Percentiles rank a stretch among this genome's conserved stretches.
phyloP scores from a whole-genome alignment of 2,113 vertebrate species.

The Atlantisia rogersi region DNA sequence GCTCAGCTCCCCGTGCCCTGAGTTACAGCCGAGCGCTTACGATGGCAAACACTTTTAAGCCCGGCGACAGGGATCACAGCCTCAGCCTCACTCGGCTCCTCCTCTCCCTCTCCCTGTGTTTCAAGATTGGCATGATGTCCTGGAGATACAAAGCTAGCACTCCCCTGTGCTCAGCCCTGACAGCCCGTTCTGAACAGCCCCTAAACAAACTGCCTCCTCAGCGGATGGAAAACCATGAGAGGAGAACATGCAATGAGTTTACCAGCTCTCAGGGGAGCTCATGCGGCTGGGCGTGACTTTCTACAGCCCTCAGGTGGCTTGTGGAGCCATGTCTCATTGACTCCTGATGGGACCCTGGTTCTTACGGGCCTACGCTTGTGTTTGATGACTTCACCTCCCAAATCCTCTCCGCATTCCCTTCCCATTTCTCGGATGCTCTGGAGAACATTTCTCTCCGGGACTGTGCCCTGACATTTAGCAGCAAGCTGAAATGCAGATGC shows the following conservation, averaged over 20 bases:
- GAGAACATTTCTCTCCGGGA: neutral
- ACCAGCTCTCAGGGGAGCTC: neutral
- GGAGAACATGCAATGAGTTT: neutral
- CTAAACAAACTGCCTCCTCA: neutral
- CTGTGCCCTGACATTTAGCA: neutral
- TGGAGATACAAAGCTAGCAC: neutral
- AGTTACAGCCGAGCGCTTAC: neutral
- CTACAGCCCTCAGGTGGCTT: neutral
- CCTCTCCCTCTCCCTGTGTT: neutral
- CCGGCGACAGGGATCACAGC: neutral
- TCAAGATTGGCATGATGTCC: neutral
- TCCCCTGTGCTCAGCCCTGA: neutral
- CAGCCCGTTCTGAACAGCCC: neutral
- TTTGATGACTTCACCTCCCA: neutral
- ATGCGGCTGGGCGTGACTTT: neutral
- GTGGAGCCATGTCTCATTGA: neutral
- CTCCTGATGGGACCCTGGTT: neutral
- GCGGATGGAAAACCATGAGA: neutral
- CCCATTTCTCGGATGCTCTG: neutral
- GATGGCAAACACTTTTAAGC: neutral
- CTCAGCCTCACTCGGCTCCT: neutral
- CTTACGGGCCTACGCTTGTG: accelerated
- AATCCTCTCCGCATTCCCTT: neutral
- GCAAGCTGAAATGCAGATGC: neutral
- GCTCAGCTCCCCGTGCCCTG: neutral